Evolutionary conservation across 2,888 invertebrate species (phyloP).

Genomic region (Ormyrus nitidulus): DNA sequence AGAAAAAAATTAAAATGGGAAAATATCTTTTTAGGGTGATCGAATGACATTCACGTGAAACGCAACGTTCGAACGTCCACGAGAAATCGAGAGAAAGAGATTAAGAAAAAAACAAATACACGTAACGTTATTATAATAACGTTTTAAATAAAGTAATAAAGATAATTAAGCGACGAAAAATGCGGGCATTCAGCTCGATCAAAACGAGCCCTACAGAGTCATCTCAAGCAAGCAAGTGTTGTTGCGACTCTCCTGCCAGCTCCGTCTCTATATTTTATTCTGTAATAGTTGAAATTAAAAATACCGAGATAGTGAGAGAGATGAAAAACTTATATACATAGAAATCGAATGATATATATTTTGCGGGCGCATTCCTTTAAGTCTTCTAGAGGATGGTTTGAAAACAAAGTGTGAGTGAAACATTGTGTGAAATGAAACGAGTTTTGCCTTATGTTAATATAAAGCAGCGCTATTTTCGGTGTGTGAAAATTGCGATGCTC

Average conservation of each 20-base stretch:
- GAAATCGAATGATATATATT: slow-evolving; percentile 35
- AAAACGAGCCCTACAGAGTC: slow-evolving; percentile 2
- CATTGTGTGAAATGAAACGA: slow-evolving; percentile 18
- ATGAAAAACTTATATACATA: slow-evolving; percentile 26
- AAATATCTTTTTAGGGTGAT: slow-evolving; percentile 58
- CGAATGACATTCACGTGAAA: slow-evolving; percentile 57
- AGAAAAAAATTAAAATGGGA: slow-evolving; percentile 52
- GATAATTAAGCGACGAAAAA: slow-evolving; percentile 13
- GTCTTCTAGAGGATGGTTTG: slow-evolving; percentile 32
- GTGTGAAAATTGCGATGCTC: slow-evolving; percentile 49
- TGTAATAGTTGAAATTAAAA: slow-evolving; percentile 19
- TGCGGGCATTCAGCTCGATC: slow-evolving; percentile 29
- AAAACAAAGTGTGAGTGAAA: slow-evolving; percentile 4
- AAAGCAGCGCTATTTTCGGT: slow-evolving; percentile 49
- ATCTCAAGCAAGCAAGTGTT: slow-evolving; percentile 42
- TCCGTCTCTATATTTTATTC: slow-evolving; percentile 38
- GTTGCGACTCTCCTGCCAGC: slow-evolving; percentile 49
- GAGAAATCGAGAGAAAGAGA: slow-evolving; percentile 44
- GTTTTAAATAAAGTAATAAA: slow-evolving; percentile 33
- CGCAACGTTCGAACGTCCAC: slow-evolving; percentile 50
- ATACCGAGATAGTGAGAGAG: slow-evolving; percentile 16
- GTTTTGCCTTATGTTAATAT: slow-evolving; percentile 49
- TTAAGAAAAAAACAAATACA: slow-evolving; percentile 24
- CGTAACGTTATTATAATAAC: slow-evolving; percentile 42
- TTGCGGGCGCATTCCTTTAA: slow-evolving; percentile 52